Percentiles rank a stretch among this genome's conserved stretches.
phyloP scores from a whole-genome alignment of 2,888 invertebrate species.

The Diplolepis rosae region DNA sequence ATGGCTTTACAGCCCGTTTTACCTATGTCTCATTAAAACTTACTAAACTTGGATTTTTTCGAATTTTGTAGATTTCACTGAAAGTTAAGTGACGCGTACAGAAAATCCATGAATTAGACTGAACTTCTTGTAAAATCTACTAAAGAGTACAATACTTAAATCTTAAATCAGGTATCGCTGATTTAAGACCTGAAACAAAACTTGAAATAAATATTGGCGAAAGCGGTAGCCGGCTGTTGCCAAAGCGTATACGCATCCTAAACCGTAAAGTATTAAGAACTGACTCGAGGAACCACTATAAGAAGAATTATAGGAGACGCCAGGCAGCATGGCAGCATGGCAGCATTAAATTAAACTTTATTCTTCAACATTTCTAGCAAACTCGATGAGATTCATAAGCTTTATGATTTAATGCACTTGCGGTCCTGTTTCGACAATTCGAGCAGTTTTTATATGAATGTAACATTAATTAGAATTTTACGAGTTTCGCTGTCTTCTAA shows the following conservation, averaged over 20 bases:
- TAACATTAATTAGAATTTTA: background rate
- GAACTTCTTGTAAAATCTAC: no score
- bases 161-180: no score
- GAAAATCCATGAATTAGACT: no score
- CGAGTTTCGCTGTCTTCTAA: no score
- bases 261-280: background rate
- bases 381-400: background rate
- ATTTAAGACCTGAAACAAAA: no score
- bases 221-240: slow-evolving; percentile 29
- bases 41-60: no score
- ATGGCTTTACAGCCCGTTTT: no score
- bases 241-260: slow-evolving; percentile 18
- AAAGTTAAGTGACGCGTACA: no score
- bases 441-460: background rate
- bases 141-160: no score
- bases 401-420: background rate
- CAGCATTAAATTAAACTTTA: slow-evolving; percentile 34
- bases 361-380: slow-evolving; percentile 2
- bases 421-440: background rate
- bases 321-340: slow-evolving; percentile 24
- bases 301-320: slow-evolving; percentile 34
- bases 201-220: slow-evolving; percentile 32
- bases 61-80: no score
- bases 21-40: no score
- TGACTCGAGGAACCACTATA: slow-evolving; percentile 3